Percentiles rank a stretch among this genome's conserved stretches.
These are phyloP conservation scores for Axis porcinus DNA, from an alignment of 2,113 vertebrate genomes.

Conservation along the genomic window DNA sequence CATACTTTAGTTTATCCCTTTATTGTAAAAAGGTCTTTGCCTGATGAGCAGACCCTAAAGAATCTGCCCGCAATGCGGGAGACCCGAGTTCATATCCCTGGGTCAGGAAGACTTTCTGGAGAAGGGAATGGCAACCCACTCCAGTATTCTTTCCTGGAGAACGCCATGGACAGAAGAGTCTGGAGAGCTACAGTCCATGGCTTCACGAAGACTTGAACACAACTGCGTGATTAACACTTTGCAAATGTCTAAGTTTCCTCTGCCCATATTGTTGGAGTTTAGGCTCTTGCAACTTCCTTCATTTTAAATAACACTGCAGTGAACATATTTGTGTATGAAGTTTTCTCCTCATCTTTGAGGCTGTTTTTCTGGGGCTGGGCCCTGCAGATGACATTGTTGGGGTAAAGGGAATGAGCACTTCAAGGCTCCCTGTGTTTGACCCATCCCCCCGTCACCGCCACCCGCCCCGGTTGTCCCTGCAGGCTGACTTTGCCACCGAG, in stretches of 20 bases:
- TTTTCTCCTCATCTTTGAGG: accelerated
- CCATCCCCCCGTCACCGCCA: accelerated
- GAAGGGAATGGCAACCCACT: too few relatives aligned
- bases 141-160: too few relatives aligned
- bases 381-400: neutral
- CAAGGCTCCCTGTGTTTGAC: neutral
- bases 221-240: too few relatives aligned
- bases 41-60: neutral
- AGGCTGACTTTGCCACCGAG: conserved; percentile 97
- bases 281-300: neutral
- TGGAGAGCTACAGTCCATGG: too few relatives aligned
- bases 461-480: neutral
- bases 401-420: neutral
- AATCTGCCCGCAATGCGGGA: too few relatives aligned
- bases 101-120: too few relatives aligned
- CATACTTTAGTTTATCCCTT: neutral
- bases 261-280: neutral
- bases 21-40: neutral
- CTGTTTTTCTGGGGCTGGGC: neutral
- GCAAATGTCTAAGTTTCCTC: accelerated
- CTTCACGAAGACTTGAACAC: too few relatives aligned
- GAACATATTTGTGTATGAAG: accelerated
- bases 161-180: too few relatives aligned
- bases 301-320: too few relatives aligned
- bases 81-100: too few relatives aligned